These are phyloP conservation scores for Sinohyriopsis cumingii DNA, from an alignment of 2,888 invertebrate species.

Conservation along the genomic window DNA sequence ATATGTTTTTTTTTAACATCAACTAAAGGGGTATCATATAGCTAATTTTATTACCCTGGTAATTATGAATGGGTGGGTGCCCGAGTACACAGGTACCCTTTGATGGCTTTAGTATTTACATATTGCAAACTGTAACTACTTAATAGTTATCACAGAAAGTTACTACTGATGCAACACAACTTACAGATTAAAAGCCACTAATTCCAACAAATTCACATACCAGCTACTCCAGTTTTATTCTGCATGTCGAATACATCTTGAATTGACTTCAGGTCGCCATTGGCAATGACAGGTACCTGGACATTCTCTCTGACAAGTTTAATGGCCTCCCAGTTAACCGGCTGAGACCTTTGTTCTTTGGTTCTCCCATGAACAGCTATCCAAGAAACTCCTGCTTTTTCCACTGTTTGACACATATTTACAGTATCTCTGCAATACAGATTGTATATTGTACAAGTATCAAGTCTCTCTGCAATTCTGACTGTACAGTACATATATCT, in stretches of 20 bases:
- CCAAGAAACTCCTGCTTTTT: constrained; percentile 90
- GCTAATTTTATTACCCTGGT: too few species aligned
- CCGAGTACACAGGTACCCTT: too few species aligned
- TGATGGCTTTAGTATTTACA: not conserved
- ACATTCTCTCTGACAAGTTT: constrained; percentile 81
- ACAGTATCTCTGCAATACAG: constrained; percentile 77
- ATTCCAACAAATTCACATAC: constrained; percentile 67
- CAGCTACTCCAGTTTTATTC: constrained; percentile 79
- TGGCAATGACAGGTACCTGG: constrained; percentile 89
- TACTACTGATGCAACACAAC: not conserved
- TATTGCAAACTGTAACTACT: not conserved
- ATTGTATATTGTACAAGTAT: not conserved
- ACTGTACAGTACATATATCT: too few species aligned
- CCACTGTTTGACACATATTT: constrained; percentile 84
- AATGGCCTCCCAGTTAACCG: constrained; percentile 81
- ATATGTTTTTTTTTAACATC: too few species aligned
- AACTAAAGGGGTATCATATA: too few species aligned
- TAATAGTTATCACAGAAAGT: not conserved
- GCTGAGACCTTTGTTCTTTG: constrained; percentile 83
- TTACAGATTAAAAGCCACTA: not conserved
- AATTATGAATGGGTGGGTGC: too few species aligned
- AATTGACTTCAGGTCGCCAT: constrained; percentile 88
- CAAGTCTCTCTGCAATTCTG: too few species aligned
- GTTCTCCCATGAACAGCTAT: constrained; percentile 94
- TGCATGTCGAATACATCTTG: constrained; percentile 82